Percentiles rank a stretch among this genome's conserved stretches.
phyloP scores from a whole-genome alignment of 2,797 vertebrate genomes.

The Pseudomugil gertrudae region DNA sequence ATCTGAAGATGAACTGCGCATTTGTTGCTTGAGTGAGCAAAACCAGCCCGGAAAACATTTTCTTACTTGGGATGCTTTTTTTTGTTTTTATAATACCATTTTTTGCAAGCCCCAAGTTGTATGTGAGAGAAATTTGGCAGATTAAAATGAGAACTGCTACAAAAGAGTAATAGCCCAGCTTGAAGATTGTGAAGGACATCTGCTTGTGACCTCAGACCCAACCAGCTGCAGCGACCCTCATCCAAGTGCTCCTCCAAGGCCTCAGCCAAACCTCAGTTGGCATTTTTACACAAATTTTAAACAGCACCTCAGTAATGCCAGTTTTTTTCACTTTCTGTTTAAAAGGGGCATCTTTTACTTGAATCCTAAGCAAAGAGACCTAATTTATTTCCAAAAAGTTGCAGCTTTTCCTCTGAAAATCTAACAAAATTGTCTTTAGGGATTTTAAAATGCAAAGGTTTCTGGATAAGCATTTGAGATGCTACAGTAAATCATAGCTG shows the following conservation, averaged over 20 bases:
- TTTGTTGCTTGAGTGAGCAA: slow-evolving; percentile 37
- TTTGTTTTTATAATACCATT: neutral
- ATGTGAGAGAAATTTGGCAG: slow-evolving; percentile 50
- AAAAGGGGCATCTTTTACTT: slow-evolving; percentile 13
- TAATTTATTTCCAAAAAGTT: neutral
- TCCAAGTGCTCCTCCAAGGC: slow-evolving; percentile 55
- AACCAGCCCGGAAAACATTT: slow-evolving; percentile 20
- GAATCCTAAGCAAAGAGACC: neutral
- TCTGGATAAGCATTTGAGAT: neutral
- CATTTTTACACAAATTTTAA: slow-evolving; percentile 28
- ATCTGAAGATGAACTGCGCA: slow-evolving; percentile 30
- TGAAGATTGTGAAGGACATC: slow-evolving; percentile 71
- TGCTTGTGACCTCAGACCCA: slow-evolving; percentile 65
- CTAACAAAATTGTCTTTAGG: neutral
- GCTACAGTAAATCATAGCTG: neutral
- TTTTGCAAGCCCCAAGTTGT: neutral
- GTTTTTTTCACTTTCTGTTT: slow-evolving; percentile 27
- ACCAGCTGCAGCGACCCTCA: slow-evolving; percentile 63
- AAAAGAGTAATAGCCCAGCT: slow-evolving; percentile 43
- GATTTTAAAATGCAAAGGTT: neutral
- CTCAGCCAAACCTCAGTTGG: slow-evolving; percentile 57
- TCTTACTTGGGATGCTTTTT: slow-evolving; percentile 1
- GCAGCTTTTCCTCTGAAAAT: neutral
- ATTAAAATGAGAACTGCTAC: slow-evolving; percentile 42
- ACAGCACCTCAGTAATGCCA: slow-evolving; percentile 34